Evolutionary conservation across 2,797 vertebrate genomes (phyloP), one percentile per base, ranked within the genome.

Genomic region (Distichodus sexfasciatus): DNA sequence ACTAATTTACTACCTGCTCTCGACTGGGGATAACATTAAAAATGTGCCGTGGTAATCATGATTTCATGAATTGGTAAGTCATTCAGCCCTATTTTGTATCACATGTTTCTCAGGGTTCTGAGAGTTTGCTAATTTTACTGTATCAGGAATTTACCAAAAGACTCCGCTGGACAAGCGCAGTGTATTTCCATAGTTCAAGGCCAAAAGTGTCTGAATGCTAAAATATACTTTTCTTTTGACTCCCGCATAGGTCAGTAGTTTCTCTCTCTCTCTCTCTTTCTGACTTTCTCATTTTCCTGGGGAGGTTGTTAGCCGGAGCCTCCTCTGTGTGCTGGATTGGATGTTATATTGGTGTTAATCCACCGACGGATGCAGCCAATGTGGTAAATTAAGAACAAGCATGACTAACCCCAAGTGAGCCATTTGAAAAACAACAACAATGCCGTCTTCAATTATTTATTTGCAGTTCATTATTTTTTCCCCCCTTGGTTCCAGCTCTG

Each of bases 381-480:
- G 75, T 68, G 63, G 73, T 63, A 77, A 80, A 75, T 38, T 44
- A 79, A 76, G 71, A 81, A 81, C 69, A 60, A 81, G 71, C 82
- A 62, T 77, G 81, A 85, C 85, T 78, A 81, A 81, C 78, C 77
- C 80, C 83, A 57, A 83, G 72, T 72, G 83, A 84, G 82, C 77
- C 11, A 78, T 81, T 85, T 82, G 62, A 79, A 81, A 84, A 85
- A 85, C 81, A 76, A 79, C 80, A 84, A 86, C 70, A 81, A 80
- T 76, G 79, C 77, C 69, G 68, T 76, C 73, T 74, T 80, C 61
- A 76, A 72, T 75, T 66, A 76, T 78, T 84, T 77, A 79, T 83
- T 82, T 84, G 66, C 38, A 31, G 62, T 71, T 80, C 66, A 46
- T 76, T 74, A 55, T 76, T 67, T 33, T 50, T 40, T 46, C 54